These are phyloP conservation scores for Liopterus haemorrhoidalis DNA, from an alignment of 2,888 invertebrate genomes.

Conservation along the genomic window DNA sequence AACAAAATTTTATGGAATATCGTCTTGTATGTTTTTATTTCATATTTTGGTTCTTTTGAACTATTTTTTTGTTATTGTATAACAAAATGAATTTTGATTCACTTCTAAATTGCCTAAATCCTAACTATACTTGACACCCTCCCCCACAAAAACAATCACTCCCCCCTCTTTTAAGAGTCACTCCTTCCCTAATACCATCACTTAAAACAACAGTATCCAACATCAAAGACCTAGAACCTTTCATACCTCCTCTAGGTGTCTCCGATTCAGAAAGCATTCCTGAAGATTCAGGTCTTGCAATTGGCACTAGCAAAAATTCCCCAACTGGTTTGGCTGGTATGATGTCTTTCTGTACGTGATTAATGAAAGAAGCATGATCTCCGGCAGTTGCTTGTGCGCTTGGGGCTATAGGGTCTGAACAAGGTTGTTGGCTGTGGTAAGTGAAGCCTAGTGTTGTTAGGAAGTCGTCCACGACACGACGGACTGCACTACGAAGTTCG, in stretches of 20 bases:
- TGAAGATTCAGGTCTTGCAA: slow-evolving; percentile 43
- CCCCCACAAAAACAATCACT: too few relatives aligned
- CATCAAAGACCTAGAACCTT: slow-evolving; percentile 6
- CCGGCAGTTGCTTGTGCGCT: slow-evolving; percentile 44
- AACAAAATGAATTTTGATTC: too few relatives aligned
- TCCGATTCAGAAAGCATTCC: slow-evolving; percentile 37
- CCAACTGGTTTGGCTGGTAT: neutral
- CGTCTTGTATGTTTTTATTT: too few relatives aligned
- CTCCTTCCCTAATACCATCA: neutral
- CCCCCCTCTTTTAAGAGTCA: slow-evolving; percentile 8
- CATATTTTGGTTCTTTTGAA: too few relatives aligned
- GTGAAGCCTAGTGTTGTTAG: slow-evolving; percentile 45
- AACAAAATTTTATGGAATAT: too few relatives aligned
- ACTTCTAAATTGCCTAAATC: too few relatives aligned
- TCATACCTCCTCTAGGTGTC: slow-evolving; percentile 18
- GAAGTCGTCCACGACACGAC: slow-evolving; percentile 51
- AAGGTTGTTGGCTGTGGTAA: slow-evolving; percentile 40
- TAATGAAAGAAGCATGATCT: slow-evolving; percentile 42
- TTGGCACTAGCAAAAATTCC: slow-evolving; percentile 41
- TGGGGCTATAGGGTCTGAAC: slow-evolving; percentile 39
- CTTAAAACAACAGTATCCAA: slow-evolving; percentile 14
- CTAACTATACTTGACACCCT: too few relatives aligned
- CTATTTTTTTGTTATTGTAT: too few relatives aligned
- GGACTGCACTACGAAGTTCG: slow-evolving; percentile 54
- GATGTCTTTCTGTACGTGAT: slow-evolving; percentile 40